phyloP scores from a whole-genome alignment of 2,113 vertebrate genomes.

The Crotalus tigris region DNA sequence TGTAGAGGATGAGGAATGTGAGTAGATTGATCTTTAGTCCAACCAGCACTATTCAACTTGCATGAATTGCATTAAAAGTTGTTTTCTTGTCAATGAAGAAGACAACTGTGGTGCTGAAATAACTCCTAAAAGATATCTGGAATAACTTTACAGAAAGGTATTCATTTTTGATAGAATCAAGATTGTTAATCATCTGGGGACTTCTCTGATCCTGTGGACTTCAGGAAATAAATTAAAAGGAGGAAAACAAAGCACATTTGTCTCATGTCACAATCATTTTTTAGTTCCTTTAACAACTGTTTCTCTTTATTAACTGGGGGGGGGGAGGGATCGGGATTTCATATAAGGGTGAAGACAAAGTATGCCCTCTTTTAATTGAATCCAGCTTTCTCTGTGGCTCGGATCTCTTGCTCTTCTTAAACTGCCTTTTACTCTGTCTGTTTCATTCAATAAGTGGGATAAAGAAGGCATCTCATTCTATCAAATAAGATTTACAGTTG shows the following conservation, averaged over 20 bases:
- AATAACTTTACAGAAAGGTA: background rate
- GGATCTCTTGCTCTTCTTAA: constrained; percentile 31
- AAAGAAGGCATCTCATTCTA: constrained; percentile 37
- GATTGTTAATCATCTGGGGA: constrained; percentile 2
- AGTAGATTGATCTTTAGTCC: background rate
- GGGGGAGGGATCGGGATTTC: constrained; percentile 20
- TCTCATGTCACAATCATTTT: constrained; percentile 32
- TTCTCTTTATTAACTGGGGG: background rate
- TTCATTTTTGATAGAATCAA: background rate
- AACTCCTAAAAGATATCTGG: background rate
- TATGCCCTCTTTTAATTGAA: constrained; percentile 40
- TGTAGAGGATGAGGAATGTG: background rate
- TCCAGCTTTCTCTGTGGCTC: constrained; percentile 30
- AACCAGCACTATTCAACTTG: background rate
- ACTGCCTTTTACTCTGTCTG: constrained; percentile 37
- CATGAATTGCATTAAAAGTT: background rate
- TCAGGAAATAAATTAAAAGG: background rate
- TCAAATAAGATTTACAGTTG: constrained; percentile 30
- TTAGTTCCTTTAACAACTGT: background rate
- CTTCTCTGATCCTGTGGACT: background rate
- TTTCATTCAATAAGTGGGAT: constrained; percentile 4
- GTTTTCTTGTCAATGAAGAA: background rate
- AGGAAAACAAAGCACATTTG: constrained; percentile 17
- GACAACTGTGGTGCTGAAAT: background rate
- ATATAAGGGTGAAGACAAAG: constrained; percentile 45